These are phyloP conservation scores for Criorhina ranunculi DNA, from an alignment of 2,888 invertebrate species.

Conservation along the genomic window DNA sequence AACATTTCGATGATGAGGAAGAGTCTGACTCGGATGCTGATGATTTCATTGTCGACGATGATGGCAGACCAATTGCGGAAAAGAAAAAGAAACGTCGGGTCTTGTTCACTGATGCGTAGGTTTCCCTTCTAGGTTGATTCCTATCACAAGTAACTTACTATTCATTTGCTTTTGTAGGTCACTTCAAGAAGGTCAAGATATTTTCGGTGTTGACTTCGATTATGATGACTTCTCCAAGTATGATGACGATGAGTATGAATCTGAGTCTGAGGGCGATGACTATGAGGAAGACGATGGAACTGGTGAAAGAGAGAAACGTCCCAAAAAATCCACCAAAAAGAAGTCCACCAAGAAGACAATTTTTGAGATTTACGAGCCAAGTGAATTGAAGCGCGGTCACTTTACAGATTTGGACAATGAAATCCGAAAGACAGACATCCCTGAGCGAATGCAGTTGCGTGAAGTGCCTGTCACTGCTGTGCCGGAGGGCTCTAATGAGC, in stretches of 20 bases:
- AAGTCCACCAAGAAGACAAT: conserved; percentile 93
- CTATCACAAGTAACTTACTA: too few relatives aligned
- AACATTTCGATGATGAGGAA: conserved; percentile 91
- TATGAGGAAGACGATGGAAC: conserved; percentile 92
- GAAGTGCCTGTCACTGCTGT: conserved; percentile 94
- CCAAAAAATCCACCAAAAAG: conserved; percentile 91
- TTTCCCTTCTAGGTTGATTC: conserved; percentile 77
- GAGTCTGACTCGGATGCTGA: conserved; percentile 94
- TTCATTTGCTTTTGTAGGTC: conserved; percentile 86
- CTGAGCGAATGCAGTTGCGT: conserved; percentile 96
- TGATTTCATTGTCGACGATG: conserved; percentile 99
- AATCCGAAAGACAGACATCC: conserved; percentile 94
- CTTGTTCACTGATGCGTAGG: conserved; percentile 94
- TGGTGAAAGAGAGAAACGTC: conserved; percentile 87
- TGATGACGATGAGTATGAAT: conserved; percentile 92
- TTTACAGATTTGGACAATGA: conserved; percentile 97
- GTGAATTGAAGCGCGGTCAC: conserved; percentile 97
- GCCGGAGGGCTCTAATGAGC: conserved; percentile 92
- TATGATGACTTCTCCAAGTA: conserved; percentile 95
- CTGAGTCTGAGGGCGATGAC: conserved; percentile 90
- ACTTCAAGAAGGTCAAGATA: conserved; percentile 98
- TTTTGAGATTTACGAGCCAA: conserved; percentile 98
- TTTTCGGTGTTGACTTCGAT: conserved; percentile 99
- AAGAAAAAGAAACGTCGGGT: conserved; percentile 92
- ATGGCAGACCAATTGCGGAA: conserved; percentile 94